phyloP scores from a whole-genome alignment of 2,113 vertebrate genomes.

The Oryzias woworae region DNA sequence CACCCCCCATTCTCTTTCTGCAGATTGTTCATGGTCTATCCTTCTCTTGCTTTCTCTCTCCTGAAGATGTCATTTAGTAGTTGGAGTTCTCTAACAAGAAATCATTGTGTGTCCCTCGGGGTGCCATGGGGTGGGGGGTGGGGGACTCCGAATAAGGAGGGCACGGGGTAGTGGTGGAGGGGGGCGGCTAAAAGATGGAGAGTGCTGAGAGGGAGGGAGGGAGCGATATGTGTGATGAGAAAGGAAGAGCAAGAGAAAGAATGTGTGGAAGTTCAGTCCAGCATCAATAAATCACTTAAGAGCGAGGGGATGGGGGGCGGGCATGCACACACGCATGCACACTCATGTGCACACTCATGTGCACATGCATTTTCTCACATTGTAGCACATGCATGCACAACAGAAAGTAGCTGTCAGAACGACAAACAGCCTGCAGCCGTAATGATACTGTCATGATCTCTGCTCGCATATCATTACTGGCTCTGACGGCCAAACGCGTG shows the following conservation, averaged over 20 bases:
- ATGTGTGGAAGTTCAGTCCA: conserved; percentile 67
- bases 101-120: conserved; percentile 78
- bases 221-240: conserved; percentile 46
- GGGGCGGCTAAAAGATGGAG: conserved; percentile 59
- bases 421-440: conserved; percentile 67
- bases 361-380: conserved; percentile 10
- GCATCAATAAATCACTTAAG: conserved; percentile 77
- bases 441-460: conserved; percentile 76
- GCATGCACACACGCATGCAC: conserved; percentile 2
- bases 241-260: conserved; percentile 46
- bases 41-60: conserved; percentile 17
- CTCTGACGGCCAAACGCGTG: conserved; percentile 46
- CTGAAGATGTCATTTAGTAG: conserved; percentile 79
- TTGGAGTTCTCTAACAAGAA: conserved; percentile 80
- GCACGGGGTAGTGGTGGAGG: conserved; percentile 22
- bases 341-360: neutral
- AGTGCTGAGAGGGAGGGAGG: conserved; percentile 24
- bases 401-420: conserved; percentile 66
- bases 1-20: conserved; percentile 45
- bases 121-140: conserved; percentile 34
- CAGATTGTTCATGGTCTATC: conserved; percentile 38
- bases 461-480: conserved; percentile 71
- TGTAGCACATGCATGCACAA: conserved; percentile 12
- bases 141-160: conserved; percentile 59
- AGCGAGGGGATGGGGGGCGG: conserved; percentile 45